phyloP scores from a whole-genome alignment of 1,140 invertebrate genomes.

The Scaptomyza hsui region DNA sequence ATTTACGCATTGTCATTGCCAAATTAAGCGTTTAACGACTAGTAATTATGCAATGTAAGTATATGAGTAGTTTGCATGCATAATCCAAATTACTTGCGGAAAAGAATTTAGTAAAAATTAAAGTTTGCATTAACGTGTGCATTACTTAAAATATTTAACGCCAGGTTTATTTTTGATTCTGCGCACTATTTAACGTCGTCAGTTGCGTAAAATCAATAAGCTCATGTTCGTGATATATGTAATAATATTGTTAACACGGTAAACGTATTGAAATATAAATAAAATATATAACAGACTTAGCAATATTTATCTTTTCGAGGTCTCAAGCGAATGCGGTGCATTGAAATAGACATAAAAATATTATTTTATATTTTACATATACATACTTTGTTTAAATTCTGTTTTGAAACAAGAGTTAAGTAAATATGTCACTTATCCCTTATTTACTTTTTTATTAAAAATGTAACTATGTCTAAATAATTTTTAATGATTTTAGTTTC shows the following conservation, averaged over 20 bases:
- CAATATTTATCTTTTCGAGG: neutral
- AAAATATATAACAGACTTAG: neutral
- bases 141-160: neutral
- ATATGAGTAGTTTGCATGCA: no score
- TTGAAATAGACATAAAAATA: neutral
- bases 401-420: neutral
- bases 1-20: no score
- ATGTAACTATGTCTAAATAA: neutral
- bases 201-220: constrained; percentile 25
- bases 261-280: neutral
- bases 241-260: neutral
- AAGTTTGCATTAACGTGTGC: neutral
- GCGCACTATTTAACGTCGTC: constrained; percentile 2
- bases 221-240: neutral
- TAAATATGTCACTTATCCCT: neutral
- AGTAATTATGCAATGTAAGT: no score
- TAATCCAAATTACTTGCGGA: no score
- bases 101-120: no score
- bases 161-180: constrained; percentile 6
- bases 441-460: neutral
- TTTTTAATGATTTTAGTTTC: neutral
- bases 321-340: neutral
- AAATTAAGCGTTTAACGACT: no score
- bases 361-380: neutral
- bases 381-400: constrained; percentile 13